These are phyloP conservation scores for Rhodeus uyekii DNA, from an alignment of 2,797 vertebrate species.

Conservation along the genomic window DNA sequence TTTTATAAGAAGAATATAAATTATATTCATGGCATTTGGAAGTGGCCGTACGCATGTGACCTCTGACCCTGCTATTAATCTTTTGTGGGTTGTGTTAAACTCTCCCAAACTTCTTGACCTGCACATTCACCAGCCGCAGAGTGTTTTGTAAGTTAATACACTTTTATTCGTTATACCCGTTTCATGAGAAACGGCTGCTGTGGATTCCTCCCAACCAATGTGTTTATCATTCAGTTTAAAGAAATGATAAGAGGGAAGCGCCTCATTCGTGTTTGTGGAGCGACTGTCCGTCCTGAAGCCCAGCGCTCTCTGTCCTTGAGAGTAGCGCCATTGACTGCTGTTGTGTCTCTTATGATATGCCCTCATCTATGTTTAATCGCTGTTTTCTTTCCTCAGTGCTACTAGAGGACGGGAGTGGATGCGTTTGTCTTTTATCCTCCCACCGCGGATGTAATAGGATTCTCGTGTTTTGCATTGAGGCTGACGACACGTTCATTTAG, in stretches of 20 bases:
- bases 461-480: slow-evolving; percentile 22
- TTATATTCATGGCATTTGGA: too few relatives aligned
- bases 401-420: background rate
- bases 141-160: background rate
- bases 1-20: background rate
- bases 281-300: background rate
- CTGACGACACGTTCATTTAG: background rate
- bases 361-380: slow-evolving; percentile 16
- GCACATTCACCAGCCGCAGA: background rate
- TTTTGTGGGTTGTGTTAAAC: too few relatives aligned
- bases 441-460: slow-evolving; percentile 13
- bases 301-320: background rate
- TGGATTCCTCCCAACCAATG: background rate
- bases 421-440: slow-evolving; percentile 18
- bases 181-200: background rate
- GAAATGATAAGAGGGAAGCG: background rate
- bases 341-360: slow-evolving; percentile 23
- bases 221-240: background rate
- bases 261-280: background rate
- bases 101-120: too few relatives aligned
- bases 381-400: slow-evolving; percentile 1
- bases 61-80: too few relatives aligned
- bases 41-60: too few relatives aligned
- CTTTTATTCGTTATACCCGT: background rate
- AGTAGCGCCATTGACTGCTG: background rate